Base-by-base conservation (phyloP, 2,113 vertebrate species). In the Phyllostomus discolor region DNA sequence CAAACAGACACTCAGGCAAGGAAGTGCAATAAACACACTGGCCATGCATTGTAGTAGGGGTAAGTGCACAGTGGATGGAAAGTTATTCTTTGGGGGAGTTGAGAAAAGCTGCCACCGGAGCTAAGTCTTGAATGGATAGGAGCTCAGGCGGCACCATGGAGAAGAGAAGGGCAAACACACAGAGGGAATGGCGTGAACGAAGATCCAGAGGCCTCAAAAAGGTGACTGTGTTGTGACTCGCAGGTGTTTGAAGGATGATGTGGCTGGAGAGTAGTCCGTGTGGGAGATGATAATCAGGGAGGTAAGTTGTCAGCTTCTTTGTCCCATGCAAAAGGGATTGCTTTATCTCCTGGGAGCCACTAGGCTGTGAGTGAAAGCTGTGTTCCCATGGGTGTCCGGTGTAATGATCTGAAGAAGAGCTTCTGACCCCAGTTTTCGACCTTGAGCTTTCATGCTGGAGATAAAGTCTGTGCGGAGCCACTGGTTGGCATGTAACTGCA, bases 401-500 rank as follows among this genome's bases (percentile, higher is more conserved):
- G 31, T 41, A 48, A 48, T 33, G 17, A 15, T 48, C 8, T 79
- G 43, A 41, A 85, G 26, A 66, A 73, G n/a, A 54, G 28, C 69
- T 85, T 76, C 83, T 82, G 46, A 46, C 16, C 17, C 10, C 57
- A 57, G 64, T 52, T 48, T 20, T 81, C 82, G 46, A 78, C 76
- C 66, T 46, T 64, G 89, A 92, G 73, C 50, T 83, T 87, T 80
- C 19, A 5, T 48, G 31, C 19, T 86, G 33, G 33, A 43, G 28
- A 57, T 17, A 54, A 76, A 82, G 62, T 66, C 64, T 79, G 46
- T 35, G 67, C 24, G 35, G 82, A 57, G 70, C 4, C 9, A 8
- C 33, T 84, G 50, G 46, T 26, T 95, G 91, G 80, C 38, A 48
- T 48, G 86, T 94, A 95, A 85, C 88, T 72, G 26, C 48, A 70